Evolutionary conservation across 1,140 invertebrate genomes (phyloP).

Genomic region (Hyles vespertilio): DNA sequence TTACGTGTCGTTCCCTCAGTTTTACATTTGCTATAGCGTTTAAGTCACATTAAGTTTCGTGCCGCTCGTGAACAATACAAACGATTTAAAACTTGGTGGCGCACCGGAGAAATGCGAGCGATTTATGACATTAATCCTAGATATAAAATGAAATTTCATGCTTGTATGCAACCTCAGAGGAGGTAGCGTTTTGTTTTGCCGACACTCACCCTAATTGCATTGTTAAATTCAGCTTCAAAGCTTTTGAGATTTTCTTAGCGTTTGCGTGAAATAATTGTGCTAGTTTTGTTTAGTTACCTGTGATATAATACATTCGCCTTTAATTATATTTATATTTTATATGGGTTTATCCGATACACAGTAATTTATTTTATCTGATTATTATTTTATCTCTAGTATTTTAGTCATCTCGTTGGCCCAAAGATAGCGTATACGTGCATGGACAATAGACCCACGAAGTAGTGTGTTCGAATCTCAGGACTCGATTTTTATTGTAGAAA

Average conservation of each 20-base stretch:
- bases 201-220: slow-evolving; percentile 51
- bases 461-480: too few relatives aligned
- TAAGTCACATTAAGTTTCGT: slow-evolving; percentile 64
- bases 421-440: too few relatives aligned
- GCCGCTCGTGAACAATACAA: slow-evolving; percentile 55
- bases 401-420: too few relatives aligned
- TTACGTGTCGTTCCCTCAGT: slow-evolving; percentile 53
- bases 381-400: too few relatives aligned
- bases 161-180: slow-evolving; percentile 45
- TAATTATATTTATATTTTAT: too few relatives aligned
- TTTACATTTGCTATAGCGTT: slow-evolving; percentile 56
- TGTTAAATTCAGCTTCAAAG: slow-evolving; percentile 36
- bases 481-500: too few relatives aligned
- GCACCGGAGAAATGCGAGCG: slow-evolving; percentile 45
- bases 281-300: too few relatives aligned
- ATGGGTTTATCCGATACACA: too few relatives aligned
- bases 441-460: too few relatives aligned
- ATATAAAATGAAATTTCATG: slow-evolving; percentile 61
- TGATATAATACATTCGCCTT: too few relatives aligned
- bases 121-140: slow-evolving; percentile 67
- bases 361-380: not conserved
- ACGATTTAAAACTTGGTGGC: slow-evolving; percentile 61
- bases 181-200: slow-evolving; percentile 45
- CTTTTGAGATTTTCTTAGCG: slow-evolving; percentile 13
- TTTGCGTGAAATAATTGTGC: slow-evolving; percentile 9